Evolutionary conservation across 2,113 vertebrate species (phyloP).

Genomic region (Gallinago media): DNA sequence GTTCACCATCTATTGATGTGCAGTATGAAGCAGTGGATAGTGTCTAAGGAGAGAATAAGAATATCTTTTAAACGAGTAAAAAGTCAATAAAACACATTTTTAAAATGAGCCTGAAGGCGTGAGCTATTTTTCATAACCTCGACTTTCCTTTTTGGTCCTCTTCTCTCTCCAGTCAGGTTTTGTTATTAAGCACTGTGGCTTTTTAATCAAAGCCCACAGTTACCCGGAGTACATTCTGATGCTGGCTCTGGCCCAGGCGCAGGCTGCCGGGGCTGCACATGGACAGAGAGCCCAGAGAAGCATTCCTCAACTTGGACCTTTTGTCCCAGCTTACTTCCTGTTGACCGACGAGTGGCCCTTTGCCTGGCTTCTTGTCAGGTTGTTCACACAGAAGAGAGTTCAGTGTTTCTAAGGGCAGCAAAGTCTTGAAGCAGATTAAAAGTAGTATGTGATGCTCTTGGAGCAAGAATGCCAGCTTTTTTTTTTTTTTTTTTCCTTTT

Average conservation of each 20-base stretch:
- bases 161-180: conserved; percentile 38
- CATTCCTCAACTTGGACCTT: conserved; percentile 87
- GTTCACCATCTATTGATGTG: background rate
- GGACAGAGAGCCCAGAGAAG: conserved; percentile 75
- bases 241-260: conserved; percentile 70
- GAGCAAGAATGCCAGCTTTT: background rate
- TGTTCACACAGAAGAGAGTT: conserved; percentile 67
- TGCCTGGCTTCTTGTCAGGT: conserved; percentile 68
- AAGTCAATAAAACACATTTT: conserved; percentile 56
- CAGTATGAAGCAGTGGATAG: background rate
- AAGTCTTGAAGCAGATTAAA: conserved; percentile 60
- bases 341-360: conserved; percentile 77
- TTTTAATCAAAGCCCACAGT: conserved; percentile 64
- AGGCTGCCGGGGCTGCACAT: conserved; percentile 77
- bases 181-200: conserved; percentile 51
- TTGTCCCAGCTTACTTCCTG: conserved; percentile 85
- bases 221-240: conserved; percentile 58
- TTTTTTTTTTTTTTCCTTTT: background rate
- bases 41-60: conserved; percentile 30
- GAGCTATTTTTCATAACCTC: conserved; percentile 25
- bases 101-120: conserved; percentile 6
- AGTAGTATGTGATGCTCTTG: conserved; percentile 33
- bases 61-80: conserved; percentile 40
- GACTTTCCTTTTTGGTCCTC: background rate
- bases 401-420: conserved; percentile 57